These are phyloP conservation scores for Conus ventricosus DNA, from an alignment of 1,140 invertebrate genomes.

Conservation along the genomic window DNA sequence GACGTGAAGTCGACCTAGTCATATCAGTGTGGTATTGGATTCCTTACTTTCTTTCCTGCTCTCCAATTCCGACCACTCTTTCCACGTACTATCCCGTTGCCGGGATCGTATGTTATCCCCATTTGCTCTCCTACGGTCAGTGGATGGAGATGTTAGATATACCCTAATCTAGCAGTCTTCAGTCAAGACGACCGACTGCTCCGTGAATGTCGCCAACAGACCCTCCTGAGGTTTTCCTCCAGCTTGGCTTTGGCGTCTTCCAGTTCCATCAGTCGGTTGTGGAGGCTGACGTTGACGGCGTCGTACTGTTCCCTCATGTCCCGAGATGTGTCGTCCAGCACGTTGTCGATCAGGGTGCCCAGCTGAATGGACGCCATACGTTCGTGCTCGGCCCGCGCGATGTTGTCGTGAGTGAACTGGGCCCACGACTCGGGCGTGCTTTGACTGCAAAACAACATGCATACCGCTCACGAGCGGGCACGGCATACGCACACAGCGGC, in stretches of 20 bases:
- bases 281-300: constrained; percentile 71
- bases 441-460: constrained; percentile 54
- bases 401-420: constrained; percentile 76
- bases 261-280: constrained; percentile 71
- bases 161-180: no score
- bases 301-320: constrained; percentile 75
- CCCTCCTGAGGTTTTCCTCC: constrained; percentile 74
- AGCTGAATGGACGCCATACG: constrained; percentile 75
- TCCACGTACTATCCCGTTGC: no score
- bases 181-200: no score
- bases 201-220: constrained; percentile 25
- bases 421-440: constrained; percentile 76
- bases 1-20: no score
- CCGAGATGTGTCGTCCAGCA: constrained; percentile 73
- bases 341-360: constrained; percentile 73
- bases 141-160: no score
- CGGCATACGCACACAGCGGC: no score
- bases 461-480: neutral
- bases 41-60: no score
- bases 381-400: constrained; percentile 73
- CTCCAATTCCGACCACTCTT: no score
- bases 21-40: no score
- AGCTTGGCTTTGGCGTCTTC: constrained; percentile 74
- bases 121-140: no score
- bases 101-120: no score